A percentile compares a stretch with the other conserved stretches of the same genome.
These are phyloP conservation scores for Brachionus asplanchnoidis DNA, from an alignment of 1,140 invertebrate genomes.

Conservation along the genomic window DNA sequence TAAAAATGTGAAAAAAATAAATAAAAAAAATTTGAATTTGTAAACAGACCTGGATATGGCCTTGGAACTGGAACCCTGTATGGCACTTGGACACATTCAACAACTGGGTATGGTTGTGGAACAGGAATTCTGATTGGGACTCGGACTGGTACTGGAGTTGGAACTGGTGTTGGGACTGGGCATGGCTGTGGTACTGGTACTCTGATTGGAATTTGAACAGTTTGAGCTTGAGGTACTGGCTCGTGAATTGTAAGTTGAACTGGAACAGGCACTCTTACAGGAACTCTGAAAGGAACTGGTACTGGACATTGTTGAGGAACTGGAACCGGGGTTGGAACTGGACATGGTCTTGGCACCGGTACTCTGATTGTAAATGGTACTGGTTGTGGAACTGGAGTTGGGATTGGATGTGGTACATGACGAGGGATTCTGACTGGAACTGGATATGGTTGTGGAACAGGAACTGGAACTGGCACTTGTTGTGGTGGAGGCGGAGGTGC, in stretches of 20 bases:
- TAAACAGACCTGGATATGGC: not conserved
- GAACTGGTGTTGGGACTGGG: not conserved
- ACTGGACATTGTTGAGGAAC: not conserved
- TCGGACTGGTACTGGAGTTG: not conserved
- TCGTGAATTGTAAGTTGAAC: not conserved
- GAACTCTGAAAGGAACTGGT: not conserved
- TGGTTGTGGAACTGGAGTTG: slow-evolving; percentile 2
- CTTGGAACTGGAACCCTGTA: not conserved
- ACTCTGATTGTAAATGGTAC: not conserved
- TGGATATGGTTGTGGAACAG: not conserved
- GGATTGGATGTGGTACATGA: not conserved
- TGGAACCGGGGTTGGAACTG: not conserved
- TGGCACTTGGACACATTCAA: not conserved
- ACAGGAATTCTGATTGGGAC: too few relatives aligned
- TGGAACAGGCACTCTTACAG: not conserved
- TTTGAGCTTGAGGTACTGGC: slow-evolving; percentile 8
- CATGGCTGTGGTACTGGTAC: not conserved
- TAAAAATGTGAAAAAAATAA: not conserved
- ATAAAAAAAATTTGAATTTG: too few relatives aligned
- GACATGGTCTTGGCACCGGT: not conserved
- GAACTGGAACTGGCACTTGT: slow-evolving; percentile 9
- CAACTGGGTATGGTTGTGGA: not conserved
- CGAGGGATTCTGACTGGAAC: not conserved
- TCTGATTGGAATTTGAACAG: not conserved
- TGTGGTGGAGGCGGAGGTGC: not conserved